These are phyloP conservation scores for Macrosoma leucophasiata DNA, from an alignment of 2,888 invertebrate species.

Conservation along the genomic window DNA sequence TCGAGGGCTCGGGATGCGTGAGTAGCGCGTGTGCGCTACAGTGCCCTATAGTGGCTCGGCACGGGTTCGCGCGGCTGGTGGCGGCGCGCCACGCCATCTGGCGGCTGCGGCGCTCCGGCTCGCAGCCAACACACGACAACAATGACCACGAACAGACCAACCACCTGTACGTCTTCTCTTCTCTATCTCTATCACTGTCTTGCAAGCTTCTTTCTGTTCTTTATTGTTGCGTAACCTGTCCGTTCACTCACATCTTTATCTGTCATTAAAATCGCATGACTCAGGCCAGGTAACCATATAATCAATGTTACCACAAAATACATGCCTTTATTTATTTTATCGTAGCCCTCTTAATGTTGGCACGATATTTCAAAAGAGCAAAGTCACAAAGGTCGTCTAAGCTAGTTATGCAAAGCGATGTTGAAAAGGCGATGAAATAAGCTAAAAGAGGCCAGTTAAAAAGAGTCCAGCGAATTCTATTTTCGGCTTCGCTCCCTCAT, in stretches of 20 bases:
- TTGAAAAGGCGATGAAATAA: slow-evolving; percentile 36
- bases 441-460: slow-evolving; percentile 21
- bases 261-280: slow-evolving; percentile 4
- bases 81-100: slow-evolving; percentile 83
- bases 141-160: slow-evolving; percentile 73
- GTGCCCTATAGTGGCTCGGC: slow-evolving; percentile 78
- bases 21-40: too few species aligned
- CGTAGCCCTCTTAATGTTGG: too few species aligned
- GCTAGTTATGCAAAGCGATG: slow-evolving; percentile 17
- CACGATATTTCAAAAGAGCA: slow-evolving; percentile 22
- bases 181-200: slow-evolving; percentile 49
- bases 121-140: slow-evolving; percentile 67
- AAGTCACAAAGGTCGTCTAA: too few species aligned
- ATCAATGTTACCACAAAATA: too few species aligned
- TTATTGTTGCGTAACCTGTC: slow-evolving; percentile 24
- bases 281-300: too few species aligned
- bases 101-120: slow-evolving; percentile 77
- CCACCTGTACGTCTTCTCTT: slow-evolving; percentile 73
- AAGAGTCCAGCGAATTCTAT: slow-evolving; percentile 42
- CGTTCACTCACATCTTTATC: slow-evolving; percentile 22
- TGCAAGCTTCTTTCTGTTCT: slow-evolving; percentile 32
- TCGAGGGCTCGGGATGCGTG: slow-evolving; percentile 45
- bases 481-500: slow-evolving; percentile 36
- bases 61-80: slow-evolving; percentile 82
- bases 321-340: too few species aligned